Base-by-base conservation (phyloP, 2,888 invertebrate species). In the Lithophane ornitopus region DNA sequence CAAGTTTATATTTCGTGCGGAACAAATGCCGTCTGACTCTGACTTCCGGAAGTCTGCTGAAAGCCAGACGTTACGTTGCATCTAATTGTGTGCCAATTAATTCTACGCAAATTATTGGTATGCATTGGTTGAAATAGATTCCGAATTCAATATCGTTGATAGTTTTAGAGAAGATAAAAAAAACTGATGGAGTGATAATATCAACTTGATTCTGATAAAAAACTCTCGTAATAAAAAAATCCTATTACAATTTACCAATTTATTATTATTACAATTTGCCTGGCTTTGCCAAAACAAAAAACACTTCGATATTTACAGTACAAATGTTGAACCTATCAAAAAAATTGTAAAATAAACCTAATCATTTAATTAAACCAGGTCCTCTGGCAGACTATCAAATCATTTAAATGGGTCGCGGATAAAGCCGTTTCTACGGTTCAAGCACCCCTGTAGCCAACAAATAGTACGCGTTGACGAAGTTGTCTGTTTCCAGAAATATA, bases 21-120 rank as follows among this genome's bases (percentile, higher is more conserved):
- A 80, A 82, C 78, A 70, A 80, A 78, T 56, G 19, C 34, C n/a
- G 65, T 49, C n/a, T 14, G 70, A 70, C 82, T 44, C 26, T 12
- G 70, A 70, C 82, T 80, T 82, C 70, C 79, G 78, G 58, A 59
- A 56, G 54, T 3, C 26, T 59, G 39, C 70, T 56, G 63, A 77
- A 65, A 77, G 46, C 58, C 82, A 78, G 83, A 78, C 82, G 4
- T 78, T 59, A 77, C 83, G 65, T 41, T 82, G 82, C 78, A 77
- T 54, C 56, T 70, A 49, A 70, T 63, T 78, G 70, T 78, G 28
- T 79, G 80, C 80, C 80, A 80, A 80, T 56, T 70, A n/a, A 22
- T 79, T 79, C 46, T 65, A 69, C 69, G 69, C 63, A 58, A 8
- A 41, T 28, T 65, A 69, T 65, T 69, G 58, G 46, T 65, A 79